Percentiles rank a stretch among this genome's conserved stretches.
These are phyloP conservation scores for Lypha dubia DNA, from an alignment of 2,888 invertebrate genomes.

Conservation along the genomic window DNA sequence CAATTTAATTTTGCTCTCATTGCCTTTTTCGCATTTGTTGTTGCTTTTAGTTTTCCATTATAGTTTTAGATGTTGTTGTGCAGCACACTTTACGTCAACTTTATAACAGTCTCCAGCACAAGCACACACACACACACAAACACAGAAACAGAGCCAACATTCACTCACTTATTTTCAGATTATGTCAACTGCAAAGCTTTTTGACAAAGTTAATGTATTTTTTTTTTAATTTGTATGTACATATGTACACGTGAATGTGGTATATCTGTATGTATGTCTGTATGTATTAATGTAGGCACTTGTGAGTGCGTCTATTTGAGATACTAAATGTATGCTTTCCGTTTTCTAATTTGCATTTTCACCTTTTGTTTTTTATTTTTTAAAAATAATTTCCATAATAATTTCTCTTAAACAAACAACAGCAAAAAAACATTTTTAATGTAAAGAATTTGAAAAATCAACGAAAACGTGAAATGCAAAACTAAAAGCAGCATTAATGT, in stretches of 20 bases:
- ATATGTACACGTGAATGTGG: background rate
- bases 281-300: too few species aligned
- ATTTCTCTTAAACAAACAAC: too few species aligned
- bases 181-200: slow-evolving; percentile 35
- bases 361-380: slow-evolving; percentile 21
- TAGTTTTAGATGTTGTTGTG: slow-evolving; percentile 2
- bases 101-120: slow-evolving; percentile 3
- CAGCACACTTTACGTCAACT: slow-evolving; percentile 20
- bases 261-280: background rate
- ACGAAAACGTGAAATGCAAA: background rate
- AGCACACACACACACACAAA: background rate
- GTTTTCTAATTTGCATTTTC: slow-evolving; percentile 12
- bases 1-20: slow-evolving; percentile 56
- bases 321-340: background rate
- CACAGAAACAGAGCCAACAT: too few species aligned
- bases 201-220: slow-evolving; percentile 46
- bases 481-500: background rate
- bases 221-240: background rate
- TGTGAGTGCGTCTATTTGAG: too few species aligned
- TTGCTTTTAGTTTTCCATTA: slow-evolving; percentile 13
- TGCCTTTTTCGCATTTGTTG: slow-evolving; percentile 26
- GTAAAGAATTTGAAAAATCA: background rate
- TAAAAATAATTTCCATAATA: slow-evolving; percentile 60
- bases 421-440: too few species aligned
- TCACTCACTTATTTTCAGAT: slow-evolving; percentile 6